Conservation (phyloP, 2,888 invertebrate species). For the Pseudococcus jackbeardsleyi region DNA sequence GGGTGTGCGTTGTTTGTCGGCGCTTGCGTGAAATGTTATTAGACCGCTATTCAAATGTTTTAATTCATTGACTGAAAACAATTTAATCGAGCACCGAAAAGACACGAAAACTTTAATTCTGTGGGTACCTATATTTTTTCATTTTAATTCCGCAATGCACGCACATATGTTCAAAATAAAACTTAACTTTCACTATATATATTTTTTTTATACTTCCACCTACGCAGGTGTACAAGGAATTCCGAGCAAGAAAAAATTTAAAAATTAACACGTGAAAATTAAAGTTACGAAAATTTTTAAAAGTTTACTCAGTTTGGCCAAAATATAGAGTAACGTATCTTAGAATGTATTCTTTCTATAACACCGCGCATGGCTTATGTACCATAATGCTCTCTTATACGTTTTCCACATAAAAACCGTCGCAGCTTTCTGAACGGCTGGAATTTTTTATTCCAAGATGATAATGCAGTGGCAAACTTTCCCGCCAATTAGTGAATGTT, state of each 20-base stretch:
- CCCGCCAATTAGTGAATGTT: conserved; percentile 42
- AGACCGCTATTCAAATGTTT: not conserved
- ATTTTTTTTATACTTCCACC: too few relatives aligned
- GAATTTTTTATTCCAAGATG: conserved; percentile 36
- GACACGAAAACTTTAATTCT: too few relatives aligned
- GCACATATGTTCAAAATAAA: too few relatives aligned
- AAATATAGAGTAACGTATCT: not conserved
- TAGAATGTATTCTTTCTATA: not conserved
- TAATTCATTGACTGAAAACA: not conserved
- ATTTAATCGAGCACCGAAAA: not conserved
- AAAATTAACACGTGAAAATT: not conserved
- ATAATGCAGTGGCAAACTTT: conserved; percentile 45
- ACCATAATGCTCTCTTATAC: not conserved
- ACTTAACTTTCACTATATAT: too few relatives aligned
- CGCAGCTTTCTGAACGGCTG: conserved; percentile 7
- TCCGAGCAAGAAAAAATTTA: too few relatives aligned
- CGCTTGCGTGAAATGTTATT: not conserved
- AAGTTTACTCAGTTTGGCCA: not conserved
- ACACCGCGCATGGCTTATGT: conserved; percentile 18
- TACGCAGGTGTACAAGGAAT: too few relatives aligned
- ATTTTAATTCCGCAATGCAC: too few relatives aligned
- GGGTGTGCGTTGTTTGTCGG: not conserved
- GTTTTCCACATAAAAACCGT: conserved; percentile 10
- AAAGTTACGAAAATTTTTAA: not conserved
- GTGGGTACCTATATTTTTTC: too few relatives aligned